Evolutionary conservation across 2,113 vertebrate species (phyloP), one percentile per base, ranked within the genome.

Genomic region (Sakesphorus luctuosus): DNA sequence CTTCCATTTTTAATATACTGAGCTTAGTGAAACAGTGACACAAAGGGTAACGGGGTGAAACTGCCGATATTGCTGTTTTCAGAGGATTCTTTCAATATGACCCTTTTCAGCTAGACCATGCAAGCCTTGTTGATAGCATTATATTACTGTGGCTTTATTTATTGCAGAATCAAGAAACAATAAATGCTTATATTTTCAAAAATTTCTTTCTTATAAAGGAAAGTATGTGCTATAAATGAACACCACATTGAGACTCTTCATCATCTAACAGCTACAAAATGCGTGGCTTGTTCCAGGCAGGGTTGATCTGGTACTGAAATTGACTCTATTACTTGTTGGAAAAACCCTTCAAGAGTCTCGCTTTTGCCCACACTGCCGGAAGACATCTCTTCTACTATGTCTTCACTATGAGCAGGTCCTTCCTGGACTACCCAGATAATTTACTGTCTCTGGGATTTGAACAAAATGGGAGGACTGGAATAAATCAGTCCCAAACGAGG

Each of bases 21-120:
- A 47, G 11, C 6, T 90, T 59, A 75, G 28, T 87, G 73, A 93
- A 97, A 91, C 74, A 77, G 59, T 11, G 18, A 40, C 61, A 71
- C 31, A 52, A 90, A 95, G 26, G 67, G 71, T 93, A 94, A 97
- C 61, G 58, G 35, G 43, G 38, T 84, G 66, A 95, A 83, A 84
- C 68, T 93, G n/a, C 75, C 20, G 36, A 91, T 28, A 11, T 40
- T 89, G 53, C 59, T 90, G 10, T 52, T 89, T 93, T 80, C 78
- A 75, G 68, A 94, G 24, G 3, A 13, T 83, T 91, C 38, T 75
- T 95, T 96, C 87, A 71, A 33, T 89, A 74, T 53, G 35, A 69
- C 18, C 13, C 9, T 84, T 84, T 91, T 78, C 63, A 75, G 43
- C 19, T 86, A 71, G 40, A n/a, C 65, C 20, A 25, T 43, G 33